A percentile compares a stretch with the other conserved stretches of the same genome.
These are phyloP conservation scores for Oreotrochilus melanogaster DNA, from an alignment of 2,113 vertebrate genomes.

Conservation along the genomic window DNA sequence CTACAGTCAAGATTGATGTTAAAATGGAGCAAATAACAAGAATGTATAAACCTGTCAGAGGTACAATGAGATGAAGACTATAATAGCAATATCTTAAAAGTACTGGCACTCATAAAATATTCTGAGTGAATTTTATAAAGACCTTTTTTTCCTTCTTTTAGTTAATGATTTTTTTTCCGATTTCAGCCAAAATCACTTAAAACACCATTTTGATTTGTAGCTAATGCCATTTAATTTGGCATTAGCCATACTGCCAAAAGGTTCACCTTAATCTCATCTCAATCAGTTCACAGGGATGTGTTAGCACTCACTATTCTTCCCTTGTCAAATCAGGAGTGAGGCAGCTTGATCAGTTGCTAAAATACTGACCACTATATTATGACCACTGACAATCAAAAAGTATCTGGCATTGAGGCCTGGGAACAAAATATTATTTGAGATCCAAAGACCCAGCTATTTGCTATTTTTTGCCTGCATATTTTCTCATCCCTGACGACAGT, in stretches of 20 bases:
- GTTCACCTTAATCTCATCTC: background rate
- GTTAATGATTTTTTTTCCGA: background rate
- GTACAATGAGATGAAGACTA: background rate
- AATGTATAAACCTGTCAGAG: background rate
- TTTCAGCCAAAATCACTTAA: background rate
- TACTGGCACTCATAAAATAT: background rate
- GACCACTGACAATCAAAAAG: background rate
- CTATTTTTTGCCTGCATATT: background rate
- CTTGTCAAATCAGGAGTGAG: background rate
- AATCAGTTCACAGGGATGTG: background rate
- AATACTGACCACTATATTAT: background rate
- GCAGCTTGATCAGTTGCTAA: background rate
- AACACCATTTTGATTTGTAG: background rate
- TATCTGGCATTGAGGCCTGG: background rate
- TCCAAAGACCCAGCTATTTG: background rate
- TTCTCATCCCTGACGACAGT: background rate
- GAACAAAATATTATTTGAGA: background rate
- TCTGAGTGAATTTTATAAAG: background rate
- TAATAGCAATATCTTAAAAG: background rate
- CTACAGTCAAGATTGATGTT: slow-evolving; percentile 11
- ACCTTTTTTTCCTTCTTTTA: background rate
- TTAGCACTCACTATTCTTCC: background rate
- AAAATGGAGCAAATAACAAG: slow-evolving; percentile 2
- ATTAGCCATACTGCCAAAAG: background rate
- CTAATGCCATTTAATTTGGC: background rate